Conservation (phyloP, 2,797 vertebrate species). For the Sarcophilus harrisii region DNA sequence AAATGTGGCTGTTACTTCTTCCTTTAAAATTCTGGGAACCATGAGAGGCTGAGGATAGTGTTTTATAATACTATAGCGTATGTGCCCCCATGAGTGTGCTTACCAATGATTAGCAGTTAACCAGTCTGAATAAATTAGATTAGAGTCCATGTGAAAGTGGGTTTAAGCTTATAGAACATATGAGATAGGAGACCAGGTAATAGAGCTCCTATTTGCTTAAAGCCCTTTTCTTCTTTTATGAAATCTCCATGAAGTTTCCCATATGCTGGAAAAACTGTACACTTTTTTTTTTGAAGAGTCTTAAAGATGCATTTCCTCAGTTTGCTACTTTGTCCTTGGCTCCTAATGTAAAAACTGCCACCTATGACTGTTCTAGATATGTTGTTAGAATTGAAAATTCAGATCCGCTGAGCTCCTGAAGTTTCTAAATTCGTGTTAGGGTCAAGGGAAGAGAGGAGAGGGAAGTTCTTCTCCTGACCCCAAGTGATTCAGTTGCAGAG, state of each 20-base stretch:
- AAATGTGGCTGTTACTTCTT: not conserved
- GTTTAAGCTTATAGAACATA: not conserved
- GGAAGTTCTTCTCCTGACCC: not conserved
- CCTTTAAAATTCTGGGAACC: not conserved
- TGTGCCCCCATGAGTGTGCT: not conserved
- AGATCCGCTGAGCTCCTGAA: not conserved
- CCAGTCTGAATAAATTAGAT: not conserved
- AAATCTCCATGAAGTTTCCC: not conserved
- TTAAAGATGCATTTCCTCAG: not conserved
- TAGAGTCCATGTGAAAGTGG: not conserved
- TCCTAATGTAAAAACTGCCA: not conserved
- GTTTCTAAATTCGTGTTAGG: not conserved
- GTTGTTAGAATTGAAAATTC: not conserved
- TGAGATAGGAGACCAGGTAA: not conserved
- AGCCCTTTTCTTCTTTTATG: not conserved
- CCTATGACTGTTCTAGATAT: not conserved
- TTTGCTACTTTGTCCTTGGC: not conserved
- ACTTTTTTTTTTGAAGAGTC: not conserved
- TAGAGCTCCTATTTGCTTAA: not conserved
- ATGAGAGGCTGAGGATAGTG: not conserved
- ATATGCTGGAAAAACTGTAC: not conserved
- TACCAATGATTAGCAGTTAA: not conserved
- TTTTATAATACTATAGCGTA: not conserved
- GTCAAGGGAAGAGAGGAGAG: not conserved
- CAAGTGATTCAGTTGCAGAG: not conserved